These are phyloP conservation scores for Papilio gigon DNA, from an alignment of 2,888 invertebrate genomes.

Conservation along the genomic window DNA sequence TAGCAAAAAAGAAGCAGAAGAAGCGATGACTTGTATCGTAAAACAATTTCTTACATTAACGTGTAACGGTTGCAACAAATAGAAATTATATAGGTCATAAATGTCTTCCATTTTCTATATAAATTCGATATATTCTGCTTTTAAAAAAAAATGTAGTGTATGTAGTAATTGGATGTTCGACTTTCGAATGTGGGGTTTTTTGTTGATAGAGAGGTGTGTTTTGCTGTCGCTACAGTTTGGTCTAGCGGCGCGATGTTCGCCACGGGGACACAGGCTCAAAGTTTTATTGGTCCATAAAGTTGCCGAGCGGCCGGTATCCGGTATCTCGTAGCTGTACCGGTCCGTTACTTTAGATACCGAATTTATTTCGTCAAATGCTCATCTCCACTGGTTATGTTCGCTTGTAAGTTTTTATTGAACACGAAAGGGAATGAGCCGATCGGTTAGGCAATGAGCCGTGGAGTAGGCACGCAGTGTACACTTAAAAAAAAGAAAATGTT, in stretches of 20 bases:
- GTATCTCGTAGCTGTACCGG: constrained; percentile 48
- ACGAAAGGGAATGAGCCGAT: constrained; percentile 35
- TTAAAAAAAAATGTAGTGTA: neutral
- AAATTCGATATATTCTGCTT: too few species aligned
- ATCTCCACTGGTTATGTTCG: constrained; percentile 50
- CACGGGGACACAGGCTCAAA: constrained; percentile 67
- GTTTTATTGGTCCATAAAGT: constrained; percentile 73
- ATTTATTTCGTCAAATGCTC: constrained; percentile 63
- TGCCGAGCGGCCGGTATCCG: constrained; percentile 63
- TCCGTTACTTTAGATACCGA: constrained; percentile 66
- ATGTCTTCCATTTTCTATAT: too few species aligned
- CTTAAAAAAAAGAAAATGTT: constrained; percentile 25
- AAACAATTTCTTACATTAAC: too few species aligned
- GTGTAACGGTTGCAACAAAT: too few species aligned
- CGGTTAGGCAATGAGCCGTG: constrained; percentile 31
- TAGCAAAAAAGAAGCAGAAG: too few species aligned
- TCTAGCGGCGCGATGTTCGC: constrained; percentile 52
- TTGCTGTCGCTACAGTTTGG: constrained; percentile 57
- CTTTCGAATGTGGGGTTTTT: too few species aligned
- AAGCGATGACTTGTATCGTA: too few species aligned
- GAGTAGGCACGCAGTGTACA: constrained; percentile 18
- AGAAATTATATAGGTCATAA: too few species aligned
- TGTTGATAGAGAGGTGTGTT: constrained; percentile 39
- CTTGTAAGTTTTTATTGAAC: constrained; percentile 41
- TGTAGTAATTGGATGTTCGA: too few species aligned